Evolutionary conservation across 30 jellyfish, hydroid and myxozoan species (phyloP), one percentile per base, ranked within the genome.

Genomic region (Hydractinia echinata): DNA sequence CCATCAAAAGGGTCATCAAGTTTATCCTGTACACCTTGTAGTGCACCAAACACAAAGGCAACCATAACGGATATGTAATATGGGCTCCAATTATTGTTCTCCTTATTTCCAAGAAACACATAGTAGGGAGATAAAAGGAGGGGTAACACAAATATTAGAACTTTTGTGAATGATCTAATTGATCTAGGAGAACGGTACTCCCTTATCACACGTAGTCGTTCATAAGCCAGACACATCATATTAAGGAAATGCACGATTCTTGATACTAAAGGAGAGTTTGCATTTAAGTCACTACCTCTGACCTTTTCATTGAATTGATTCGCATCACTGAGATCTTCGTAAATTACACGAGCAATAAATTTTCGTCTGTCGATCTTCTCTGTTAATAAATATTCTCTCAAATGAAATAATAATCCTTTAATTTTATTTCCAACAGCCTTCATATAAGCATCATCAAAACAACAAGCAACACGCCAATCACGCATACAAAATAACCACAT

Each of bases 1-100:
- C 99, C 99, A 66, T 87, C 96, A 61, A 95, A 95, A 0, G 99
- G 99, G 79, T 95, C 99, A 78, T 95, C 97, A 4, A 95, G 95
- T 55, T 91, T 89, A 77, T 95, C 99, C 81, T 95, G 99, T 21
- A 95, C 99, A 64, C 98, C 97, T 81, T 95, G 99, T 72, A 95
- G 61, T 4, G 95, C 92, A 10, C 99, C 99, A 61, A 95, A 95
- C 77, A 89, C 77, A 84, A 95, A 95, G 71, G 99, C 88, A 54
- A 90, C 96, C 84, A 95, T 69, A 4, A 85, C 82, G n/a, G 96
- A 97, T 11, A 87, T 85, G 68, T 82, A 79, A 84, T 95, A 95
- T 54, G 99, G 97, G 55, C 96, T 62, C 97, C 97, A 95, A 10
- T 55, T 66, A 86, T 79, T 94, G 61, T 82, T 68, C 51, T 53